phyloP scores from a whole-genome alignment of 2,113 vertebrate genomes.

The Bubo scandiacus region DNA sequence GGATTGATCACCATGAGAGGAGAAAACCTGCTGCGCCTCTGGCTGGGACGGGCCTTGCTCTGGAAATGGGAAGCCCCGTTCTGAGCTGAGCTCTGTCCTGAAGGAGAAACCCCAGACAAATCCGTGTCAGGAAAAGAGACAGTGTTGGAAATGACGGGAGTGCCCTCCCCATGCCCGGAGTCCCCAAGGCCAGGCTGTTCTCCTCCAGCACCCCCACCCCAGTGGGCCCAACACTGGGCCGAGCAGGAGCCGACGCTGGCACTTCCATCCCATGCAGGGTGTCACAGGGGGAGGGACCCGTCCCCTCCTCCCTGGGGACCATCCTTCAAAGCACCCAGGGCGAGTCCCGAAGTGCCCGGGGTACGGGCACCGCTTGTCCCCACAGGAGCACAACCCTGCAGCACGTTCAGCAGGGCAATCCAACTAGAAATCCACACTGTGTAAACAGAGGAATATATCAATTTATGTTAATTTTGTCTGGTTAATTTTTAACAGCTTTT shows the following conservation, averaged over 20 bases:
- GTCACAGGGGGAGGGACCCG: accelerated
- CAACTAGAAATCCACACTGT: constrained; percentile 32
- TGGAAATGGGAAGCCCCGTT: accelerated
- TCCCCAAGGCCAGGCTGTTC: no score
- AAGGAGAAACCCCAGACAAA: neutral
- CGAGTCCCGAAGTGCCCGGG: neutral
- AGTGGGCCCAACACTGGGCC: neutral
- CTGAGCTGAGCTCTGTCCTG: neutral
- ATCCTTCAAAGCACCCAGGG: neutral
- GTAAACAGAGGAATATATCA: constrained; percentile 69
- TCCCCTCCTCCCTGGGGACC: neutral
- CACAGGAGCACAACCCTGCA: neutral
- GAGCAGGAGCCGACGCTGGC: neutral
- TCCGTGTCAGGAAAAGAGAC: accelerated
- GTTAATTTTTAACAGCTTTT: constrained; percentile 76
- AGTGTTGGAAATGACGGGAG: neutral
- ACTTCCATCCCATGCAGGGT: neutral
- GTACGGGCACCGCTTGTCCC: neutral
- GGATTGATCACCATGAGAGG: neutral
- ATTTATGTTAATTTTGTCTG: constrained; percentile 69
- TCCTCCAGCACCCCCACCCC: no score
- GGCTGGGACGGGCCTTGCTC: neutral
- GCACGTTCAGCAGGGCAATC: neutral
- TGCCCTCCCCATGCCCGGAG: accelerated
- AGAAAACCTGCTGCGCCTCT: accelerated